Base-by-base conservation (phyloP, 2,797 vertebrate species). In the Myiotriccus ornatus region DNA sequence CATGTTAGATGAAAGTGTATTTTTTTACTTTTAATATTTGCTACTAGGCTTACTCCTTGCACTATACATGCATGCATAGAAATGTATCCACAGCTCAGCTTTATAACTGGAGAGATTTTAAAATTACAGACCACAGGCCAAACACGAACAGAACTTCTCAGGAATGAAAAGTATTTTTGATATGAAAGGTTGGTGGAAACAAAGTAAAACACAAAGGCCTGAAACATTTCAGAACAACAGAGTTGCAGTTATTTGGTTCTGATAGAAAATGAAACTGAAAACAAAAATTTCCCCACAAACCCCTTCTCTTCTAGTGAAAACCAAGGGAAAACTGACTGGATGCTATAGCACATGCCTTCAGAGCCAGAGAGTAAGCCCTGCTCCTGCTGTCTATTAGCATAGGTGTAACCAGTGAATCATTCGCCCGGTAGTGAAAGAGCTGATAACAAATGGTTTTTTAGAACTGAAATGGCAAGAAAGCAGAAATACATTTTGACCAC, bases 31-130 rank as follows among this genome's bases (percentile, higher is more conserved):
- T 28, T 30, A n/a, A 62, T 35, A 44, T 32, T 28, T 70, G 6
- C 57, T 60, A 28, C 30, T 70, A 76, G 41, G n/a, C 0, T 1
- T 14, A 12, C 8, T 62, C 8, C 30, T 27, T 1, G 0, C 34
- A 37, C 20, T 63, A 12, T 20, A 60, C 6, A 12, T 5, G 14
- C 23, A 73, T 14, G 17, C 37, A 30, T 0, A 12, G 47, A 62
- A 81, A n/a, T 46, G 19, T 35, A 77, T 41, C 41, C 41, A 56
- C 37, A 81, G 35, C 14, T 50, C 24, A 71, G 46, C 25, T 23
- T 46, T 56, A 11, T 30, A 65, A 70, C 22, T 41, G n/a, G n/a
- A 71, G 19, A 7, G 28, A 50, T 56, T 82, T 78, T 63, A 43
- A 63, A 63, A 30, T 63, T 28, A 63, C 21, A 63, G 28, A 32